Evolutionary conservation across 2,113 vertebrate genomes (phyloP).

Genomic region (Neopipo cinnamomea): DNA sequence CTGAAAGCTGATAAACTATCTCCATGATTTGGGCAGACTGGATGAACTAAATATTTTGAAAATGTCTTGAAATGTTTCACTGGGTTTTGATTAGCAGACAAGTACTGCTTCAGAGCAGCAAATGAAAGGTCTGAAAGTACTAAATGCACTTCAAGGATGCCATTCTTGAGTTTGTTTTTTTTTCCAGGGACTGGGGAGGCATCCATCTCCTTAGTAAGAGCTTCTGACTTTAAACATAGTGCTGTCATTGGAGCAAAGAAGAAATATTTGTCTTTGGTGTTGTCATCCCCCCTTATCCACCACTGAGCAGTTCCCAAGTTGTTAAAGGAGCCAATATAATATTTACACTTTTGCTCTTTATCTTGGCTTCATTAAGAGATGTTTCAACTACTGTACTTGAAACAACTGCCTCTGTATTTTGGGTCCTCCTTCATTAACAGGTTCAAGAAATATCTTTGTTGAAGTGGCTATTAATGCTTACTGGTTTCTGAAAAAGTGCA

Average conservation of each 20-base stretch:
- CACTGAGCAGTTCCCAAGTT: background rate
- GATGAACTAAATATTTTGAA: background rate
- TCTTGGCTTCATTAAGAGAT: background rate
- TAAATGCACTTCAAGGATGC: background rate
- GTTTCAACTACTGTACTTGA: background rate
- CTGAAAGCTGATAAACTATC: background rate
- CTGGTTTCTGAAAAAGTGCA: background rate
- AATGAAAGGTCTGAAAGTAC: background rate
- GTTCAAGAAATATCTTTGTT: background rate
- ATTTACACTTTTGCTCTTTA: background rate
- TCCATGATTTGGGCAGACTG: background rate
- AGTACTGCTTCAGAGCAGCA: background rate
- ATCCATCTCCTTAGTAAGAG: background rate
- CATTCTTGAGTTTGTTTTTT: background rate
- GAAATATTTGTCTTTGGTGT: background rate
- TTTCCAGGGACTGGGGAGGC: background rate
- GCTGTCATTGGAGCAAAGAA: background rate
- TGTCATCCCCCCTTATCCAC: background rate
- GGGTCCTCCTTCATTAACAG: background rate
- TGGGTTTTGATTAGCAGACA: background rate
- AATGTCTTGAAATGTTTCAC: background rate
- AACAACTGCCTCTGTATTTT: background rate
- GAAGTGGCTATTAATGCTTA: background rate
- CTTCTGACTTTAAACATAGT: background rate
- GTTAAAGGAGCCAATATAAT: background rate